Evolutionary conservation across 30 jellyfish, hydroid and myxozoan genomes (phyloP), one percentile per base, ranked within the genome.

Genomic region (Hydra vulgaris): DNA sequence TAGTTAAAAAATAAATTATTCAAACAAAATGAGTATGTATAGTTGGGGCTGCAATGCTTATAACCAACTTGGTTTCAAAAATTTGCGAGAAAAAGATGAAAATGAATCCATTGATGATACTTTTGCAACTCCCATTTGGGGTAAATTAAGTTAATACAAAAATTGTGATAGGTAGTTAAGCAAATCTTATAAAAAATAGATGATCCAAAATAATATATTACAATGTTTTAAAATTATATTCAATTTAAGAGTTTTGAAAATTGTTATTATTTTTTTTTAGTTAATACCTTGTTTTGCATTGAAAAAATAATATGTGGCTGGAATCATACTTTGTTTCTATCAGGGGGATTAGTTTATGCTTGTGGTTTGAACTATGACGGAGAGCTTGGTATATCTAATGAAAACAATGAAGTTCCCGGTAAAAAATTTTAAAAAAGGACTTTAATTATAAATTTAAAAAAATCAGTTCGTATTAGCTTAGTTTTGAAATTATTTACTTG

Each of bases 11-110:
- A 68, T 68, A 23, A 68, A 68, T n/a, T 3, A 68, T 1, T n/a
- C 7, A 68, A 68, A 1, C 7, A 68, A 18, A 53, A 76, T 27
- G 25, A 53, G 74, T 80, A 54, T 92, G 3, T 92, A 25, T 76
- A 74, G 96, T 21, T 92, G 98, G 98, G 98, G 98, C 0, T 77
- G 84, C 66, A 87, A 92, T 75, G 80, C 72, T 26, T 66, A 83
- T 71, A 95, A 96, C 7, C 98, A 92, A 69, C 93, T 92, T 66
- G 98, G 96, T 1, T 71, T 40, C 61, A 40, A 40, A 40, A 40
- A 40, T 40, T 5, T 40, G 5, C 12, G 5, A 40, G 61, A 5
- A 66, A 82, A 83, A 26, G 70, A 23, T 16, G 67, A 53, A 27
- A 16, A 26, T 18, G 77, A 74, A 21, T 7, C 0, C 27, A 54